Conservation (phyloP, 2,113 vertebrate genomes). For the Nesospiza acunhae region DNA sequence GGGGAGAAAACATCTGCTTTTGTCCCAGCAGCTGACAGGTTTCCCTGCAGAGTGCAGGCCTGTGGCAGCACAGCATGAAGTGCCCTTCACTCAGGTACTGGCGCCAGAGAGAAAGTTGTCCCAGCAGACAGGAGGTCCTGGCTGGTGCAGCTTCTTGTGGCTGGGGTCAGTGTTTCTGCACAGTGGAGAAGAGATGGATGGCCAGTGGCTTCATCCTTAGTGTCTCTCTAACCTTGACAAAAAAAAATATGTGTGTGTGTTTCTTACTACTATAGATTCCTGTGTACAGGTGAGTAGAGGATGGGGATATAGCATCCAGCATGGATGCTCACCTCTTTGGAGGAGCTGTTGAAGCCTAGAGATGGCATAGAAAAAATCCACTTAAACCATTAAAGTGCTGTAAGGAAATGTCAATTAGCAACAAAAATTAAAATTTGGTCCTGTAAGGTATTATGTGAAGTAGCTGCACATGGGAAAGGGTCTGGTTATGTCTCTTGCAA, state of each 20-base stretch:
- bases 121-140: neutral
- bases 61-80: neutral
- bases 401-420: neutral
- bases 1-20: neutral
- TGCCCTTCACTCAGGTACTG: neutral
- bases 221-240: neutral
- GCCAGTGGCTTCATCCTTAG: neutral
- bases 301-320: neutral
- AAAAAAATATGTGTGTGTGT: neutral
- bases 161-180: neutral
- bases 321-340: neutral
- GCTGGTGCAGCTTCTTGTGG: neutral
- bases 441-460: neutral
- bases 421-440: neutral
- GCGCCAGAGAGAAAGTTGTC: neutral
- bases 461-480: accelerated
- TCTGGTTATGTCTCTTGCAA: neutral
- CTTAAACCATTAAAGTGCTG: neutral
- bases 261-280: neutral
- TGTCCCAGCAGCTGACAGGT: neutral
- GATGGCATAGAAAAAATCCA: neutral
- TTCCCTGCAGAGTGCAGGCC: neutral
- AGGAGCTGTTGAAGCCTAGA: neutral
- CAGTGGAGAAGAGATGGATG: neutral
- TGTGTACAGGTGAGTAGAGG: neutral